phyloP scores from a whole-genome alignment of 2,797 vertebrate genomes.

The Eremophila alpestris region DNA sequence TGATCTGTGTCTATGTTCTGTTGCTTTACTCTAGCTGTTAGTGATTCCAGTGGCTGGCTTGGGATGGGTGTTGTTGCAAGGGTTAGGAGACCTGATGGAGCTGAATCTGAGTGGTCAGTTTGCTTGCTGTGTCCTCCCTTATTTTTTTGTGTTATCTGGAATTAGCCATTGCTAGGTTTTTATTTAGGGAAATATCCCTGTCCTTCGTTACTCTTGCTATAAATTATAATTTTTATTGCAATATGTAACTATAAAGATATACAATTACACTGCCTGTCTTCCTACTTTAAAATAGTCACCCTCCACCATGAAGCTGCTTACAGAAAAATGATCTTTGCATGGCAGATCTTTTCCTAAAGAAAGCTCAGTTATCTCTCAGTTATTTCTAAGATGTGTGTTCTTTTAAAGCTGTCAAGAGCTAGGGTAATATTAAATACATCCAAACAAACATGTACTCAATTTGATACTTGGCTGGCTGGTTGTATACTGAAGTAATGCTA shows the following conservation, averaged over 20 bases:
- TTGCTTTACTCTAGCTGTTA: neutral
- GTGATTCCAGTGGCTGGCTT: neutral
- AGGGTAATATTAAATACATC: slow-evolving; percentile 12
- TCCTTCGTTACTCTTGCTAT: neutral
- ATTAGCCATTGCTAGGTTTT: neutral
- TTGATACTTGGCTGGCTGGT: slow-evolving; percentile 20
- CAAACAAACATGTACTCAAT: slow-evolving; percentile 31
- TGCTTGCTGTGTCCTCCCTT: neutral
- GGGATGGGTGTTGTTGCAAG: neutral
- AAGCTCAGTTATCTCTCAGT: neutral
- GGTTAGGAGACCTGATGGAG: neutral
- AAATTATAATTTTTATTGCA: neutral
- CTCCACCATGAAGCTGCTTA: neutral
- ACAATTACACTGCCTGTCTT: neutral
- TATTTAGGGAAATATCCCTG: neutral
- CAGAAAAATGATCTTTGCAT: neutral
- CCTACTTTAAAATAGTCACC: neutral
- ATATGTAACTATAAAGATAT: neutral
- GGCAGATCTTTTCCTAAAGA: neutral
- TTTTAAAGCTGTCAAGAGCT: slow-evolving; percentile 35
- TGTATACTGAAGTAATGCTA: slow-evolving; percentile 56
- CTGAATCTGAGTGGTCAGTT: neutral
- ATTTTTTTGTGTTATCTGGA: neutral
- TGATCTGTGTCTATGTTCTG: neutral
- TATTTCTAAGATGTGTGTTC: neutral